Evolutionary conservation across 2,888 invertebrate genomes (phyloP), one percentile per base, ranked within the genome.

Genomic region (Xylophagus ater): DNA sequence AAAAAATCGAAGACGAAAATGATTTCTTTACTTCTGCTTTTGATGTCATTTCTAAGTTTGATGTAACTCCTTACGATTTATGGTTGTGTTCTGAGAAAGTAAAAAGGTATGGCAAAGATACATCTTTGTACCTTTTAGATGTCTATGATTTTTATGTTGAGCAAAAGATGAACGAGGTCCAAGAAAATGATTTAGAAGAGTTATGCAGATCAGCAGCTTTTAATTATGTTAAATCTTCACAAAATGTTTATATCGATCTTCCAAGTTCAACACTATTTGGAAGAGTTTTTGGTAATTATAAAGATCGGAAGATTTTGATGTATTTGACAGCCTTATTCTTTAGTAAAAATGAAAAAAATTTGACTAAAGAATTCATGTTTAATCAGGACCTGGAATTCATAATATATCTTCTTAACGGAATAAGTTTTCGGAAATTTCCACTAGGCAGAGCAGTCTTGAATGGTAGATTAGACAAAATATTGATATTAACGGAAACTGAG

Each of bases 271-370:
- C n/a, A n/a, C n/a, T n/a, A n/a, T 33, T 33, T 12, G 13, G 21
- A 3, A 10, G 7, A 9, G 21, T 23, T n/a, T 33, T 33, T 13
- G 33, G 33, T 21, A 13, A 33, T 5, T 33, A 9, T 33, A 33
- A 33, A 9, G 14, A 1, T 9, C 19, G 33, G 10, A 20, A 13
- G n/a, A 10, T 33, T 12, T 19, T 21, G 7, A 21, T 21, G 14
- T 33, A 33, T n/a, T 20, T 33, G 10, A n/a, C 33, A n/a, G 33
- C 33, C 5, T 20, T 20, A 14, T 33, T 21, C 12, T 10, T 33
- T 6, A 18, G 12, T 14, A 33, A 21, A 12, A n/a, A 33, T 20
- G 13, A 19, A 13, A 21, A 33, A n/a, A n/a, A n/a, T 33, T 13
- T 33, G 14, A 20, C 21, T 21, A 13, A 9, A 4, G 33, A 33